phyloP scores from a whole-genome alignment of 2,797 vertebrate species.

The Enoplosus armatus region DNA sequence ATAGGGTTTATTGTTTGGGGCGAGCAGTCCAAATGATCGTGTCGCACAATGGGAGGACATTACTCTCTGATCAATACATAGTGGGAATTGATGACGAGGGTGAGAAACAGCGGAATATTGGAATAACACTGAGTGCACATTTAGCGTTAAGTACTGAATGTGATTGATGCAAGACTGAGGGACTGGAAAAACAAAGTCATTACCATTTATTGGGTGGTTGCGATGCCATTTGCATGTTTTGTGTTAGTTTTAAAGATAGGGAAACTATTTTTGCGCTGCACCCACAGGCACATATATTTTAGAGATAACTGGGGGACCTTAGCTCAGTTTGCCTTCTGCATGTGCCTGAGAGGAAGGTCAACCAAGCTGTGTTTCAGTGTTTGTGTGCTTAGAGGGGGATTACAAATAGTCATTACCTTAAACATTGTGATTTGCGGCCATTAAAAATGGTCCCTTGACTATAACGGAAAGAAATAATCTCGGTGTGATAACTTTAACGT shows the following conservation, averaged over 20 bases:
- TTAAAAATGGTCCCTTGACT: not conserved
- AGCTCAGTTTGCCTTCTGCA: slow-evolving; percentile 1
- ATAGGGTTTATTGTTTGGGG: slow-evolving; percentile 50
- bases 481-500: not conserved
- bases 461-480: slow-evolving; percentile 16
- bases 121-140: slow-evolving; percentile 37
- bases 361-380: slow-evolving; percentile 11
- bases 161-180: slow-evolving; percentile 22
- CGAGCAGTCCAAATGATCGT: slow-evolving; percentile 50
- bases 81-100: slow-evolving; percentile 44
- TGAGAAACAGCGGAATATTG: slow-evolving; percentile 30
- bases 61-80: slow-evolving; percentile 47
- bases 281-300: not conserved
- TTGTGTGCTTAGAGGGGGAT: not conserved
- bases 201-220: slow-evolving; percentile 14
- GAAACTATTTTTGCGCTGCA: slow-evolving; percentile 20
- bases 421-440: slow-evolving; percentile 7
- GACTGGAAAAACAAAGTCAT: slow-evolving; percentile 31
- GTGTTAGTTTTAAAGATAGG: slow-evolving; percentile 15
- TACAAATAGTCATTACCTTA: slow-evolving; percentile 1
- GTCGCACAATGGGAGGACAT: slow-evolving; percentile 33
- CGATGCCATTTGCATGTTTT: slow-evolving; percentile 14
- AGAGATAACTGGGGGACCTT: slow-evolving; percentile 12
- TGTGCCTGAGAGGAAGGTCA: slow-evolving; percentile 18
- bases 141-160: slow-evolving; percentile 28